These are phyloP conservation scores for Harpalus rufipes DNA, from an alignment of 2,888 invertebrate species.

Conservation along the genomic window DNA sequence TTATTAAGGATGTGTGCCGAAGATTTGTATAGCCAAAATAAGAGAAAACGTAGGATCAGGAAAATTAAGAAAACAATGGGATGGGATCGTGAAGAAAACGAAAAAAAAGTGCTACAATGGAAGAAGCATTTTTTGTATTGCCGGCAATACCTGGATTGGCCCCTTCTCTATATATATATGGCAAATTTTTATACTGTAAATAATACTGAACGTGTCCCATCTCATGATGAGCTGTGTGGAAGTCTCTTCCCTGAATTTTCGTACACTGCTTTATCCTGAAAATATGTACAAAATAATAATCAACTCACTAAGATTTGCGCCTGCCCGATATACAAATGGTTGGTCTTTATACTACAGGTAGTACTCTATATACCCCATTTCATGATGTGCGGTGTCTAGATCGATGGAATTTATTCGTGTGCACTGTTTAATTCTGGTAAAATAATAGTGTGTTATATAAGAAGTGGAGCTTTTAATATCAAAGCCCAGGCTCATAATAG, in stretches of 20 bases:
- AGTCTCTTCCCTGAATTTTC: conserved; percentile 79
- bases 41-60: too few species aligned
- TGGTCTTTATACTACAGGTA: conserved; percentile 90
- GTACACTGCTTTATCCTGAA: conserved; percentile 82
- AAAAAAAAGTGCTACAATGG: too few species aligned
- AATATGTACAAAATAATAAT: not conserved
- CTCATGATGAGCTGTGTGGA: conserved; percentile 86
- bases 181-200: conserved; percentile 80
- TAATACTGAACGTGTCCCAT: conserved; percentile 85
- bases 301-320: conserved; percentile 91
- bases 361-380: conserved; percentile 95
- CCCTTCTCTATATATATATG: conserved; percentile 80
- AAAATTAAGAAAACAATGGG: too few species aligned
- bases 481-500: too few species aligned
- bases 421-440: conserved; percentile 90
- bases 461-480: too few species aligned
- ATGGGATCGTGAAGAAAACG: too few species aligned
- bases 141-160: conserved; percentile 84
- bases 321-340: conserved; percentile 92
- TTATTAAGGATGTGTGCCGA: too few species aligned
- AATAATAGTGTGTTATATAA: too few species aligned
- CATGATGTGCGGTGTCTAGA: conserved; percentile 92
- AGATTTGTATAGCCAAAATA: too few species aligned
- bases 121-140: too few species aligned
- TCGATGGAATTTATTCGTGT: conserved; percentile 92